Percentiles rank a stretch among this genome's conserved stretches.
Evolutionary conservation across 2,888 invertebrate species (phyloP).

Genomic region (Tanypteryx hageni): DNA sequence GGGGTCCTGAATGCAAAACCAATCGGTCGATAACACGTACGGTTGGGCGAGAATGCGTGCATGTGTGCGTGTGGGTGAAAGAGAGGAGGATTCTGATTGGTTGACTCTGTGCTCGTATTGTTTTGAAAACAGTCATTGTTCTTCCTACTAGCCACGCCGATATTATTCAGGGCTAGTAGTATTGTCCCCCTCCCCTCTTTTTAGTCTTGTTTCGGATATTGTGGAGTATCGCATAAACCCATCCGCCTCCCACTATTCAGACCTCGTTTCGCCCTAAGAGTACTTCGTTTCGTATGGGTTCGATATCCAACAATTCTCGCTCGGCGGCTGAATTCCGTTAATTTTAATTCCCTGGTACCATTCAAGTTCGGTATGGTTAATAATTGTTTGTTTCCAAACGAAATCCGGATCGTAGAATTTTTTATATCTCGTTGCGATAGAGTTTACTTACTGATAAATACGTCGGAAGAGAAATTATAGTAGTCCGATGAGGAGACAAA

Average conservation of each 20-base stretch:
- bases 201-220: slow-evolving; percentile 26
- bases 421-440: no score
- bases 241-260: background rate
- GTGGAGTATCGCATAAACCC: background rate
- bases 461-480: no score
- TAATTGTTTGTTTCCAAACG: no score
- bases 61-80: background rate
- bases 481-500: no score
- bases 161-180: background rate
- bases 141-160: slow-evolving; percentile 1
- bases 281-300: background rate
- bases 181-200: background rate
- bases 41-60: background rate
- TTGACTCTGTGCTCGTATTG: slow-evolving; percentile 51
- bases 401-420: no score
- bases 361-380: background rate
- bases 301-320: background rate
- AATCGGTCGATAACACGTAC: slow-evolving; percentile 5
- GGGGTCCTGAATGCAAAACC: background rate
- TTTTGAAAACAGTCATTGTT: slow-evolving; percentile 54
- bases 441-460: no score
- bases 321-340: background rate
- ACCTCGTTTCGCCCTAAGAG: no score
- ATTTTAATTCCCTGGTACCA: background rate
- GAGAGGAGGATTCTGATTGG: slow-evolving; percentile 38